phyloP scores from a whole-genome alignment of 2,888 invertebrate species.

The Rhaphigaster nebulosa region DNA sequence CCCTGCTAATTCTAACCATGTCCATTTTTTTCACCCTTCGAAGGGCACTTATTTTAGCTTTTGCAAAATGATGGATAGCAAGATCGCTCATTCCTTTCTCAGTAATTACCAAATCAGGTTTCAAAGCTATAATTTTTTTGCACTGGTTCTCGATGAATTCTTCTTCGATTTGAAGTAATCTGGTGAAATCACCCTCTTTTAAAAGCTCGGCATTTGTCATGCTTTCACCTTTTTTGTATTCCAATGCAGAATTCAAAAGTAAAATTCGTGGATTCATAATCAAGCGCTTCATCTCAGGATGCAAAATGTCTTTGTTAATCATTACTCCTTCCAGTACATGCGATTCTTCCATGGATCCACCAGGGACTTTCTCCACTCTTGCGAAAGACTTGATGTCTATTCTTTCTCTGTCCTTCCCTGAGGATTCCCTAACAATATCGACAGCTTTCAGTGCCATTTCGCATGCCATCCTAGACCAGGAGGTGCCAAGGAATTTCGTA shows the following conservation, averaged over 20 bases:
- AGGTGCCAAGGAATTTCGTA: constrained; percentile 95
- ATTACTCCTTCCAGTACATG: constrained; percentile 94
- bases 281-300: constrained; percentile 94
- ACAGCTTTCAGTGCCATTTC: constrained; percentile 97
- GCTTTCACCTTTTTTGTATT: constrained; percentile 99
- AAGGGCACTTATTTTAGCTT: constrained; percentile 80
- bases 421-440: constrained; percentile 90
- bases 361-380: constrained; percentile 88
- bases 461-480: constrained; percentile 96
- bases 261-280: constrained; percentile 97
- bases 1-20: constrained; percentile 95
- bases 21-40: constrained; percentile 82
- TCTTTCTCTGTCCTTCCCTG: constrained; percentile 88
- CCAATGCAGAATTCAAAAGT: constrained; percentile 93
- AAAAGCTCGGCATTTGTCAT: constrained; percentile 95
- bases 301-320: constrained; percentile 98
- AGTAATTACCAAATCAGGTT: constrained; percentile 96
- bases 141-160: constrained; percentile 91
- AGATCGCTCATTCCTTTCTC: constrained; percentile 98
- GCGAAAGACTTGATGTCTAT: constrained; percentile 98
- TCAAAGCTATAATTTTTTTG: constrained; percentile 92
- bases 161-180: constrained; percentile 94
- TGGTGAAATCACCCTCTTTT: constrained; percentile 95
- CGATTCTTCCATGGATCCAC: constrained; percentile 95
- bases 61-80: constrained; percentile 89